A percentile compares a stretch with the other conserved stretches of the same genome.
Evolutionary conservation across 2,888 invertebrate species (phyloP).

Genomic region (Dilophus febrilis): DNA sequence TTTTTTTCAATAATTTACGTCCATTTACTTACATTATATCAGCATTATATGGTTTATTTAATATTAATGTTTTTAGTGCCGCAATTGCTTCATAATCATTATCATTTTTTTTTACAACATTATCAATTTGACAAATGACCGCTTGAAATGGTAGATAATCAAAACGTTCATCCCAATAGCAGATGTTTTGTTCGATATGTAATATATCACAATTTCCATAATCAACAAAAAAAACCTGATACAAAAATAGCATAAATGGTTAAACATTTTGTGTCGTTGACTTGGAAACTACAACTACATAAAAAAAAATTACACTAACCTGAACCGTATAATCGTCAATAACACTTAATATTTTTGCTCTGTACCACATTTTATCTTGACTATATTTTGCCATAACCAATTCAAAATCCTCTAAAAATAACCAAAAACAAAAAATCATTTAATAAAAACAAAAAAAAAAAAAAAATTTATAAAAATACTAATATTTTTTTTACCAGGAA

Average conservation of each 20-base stretch:
- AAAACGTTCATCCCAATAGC: slow-evolving; percentile 16
- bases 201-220: slow-evolving; percentile 23
- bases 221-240: slow-evolving; percentile 24
- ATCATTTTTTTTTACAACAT: background rate
- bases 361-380: slow-evolving; percentile 20
- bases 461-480: too few species aligned
- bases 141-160: slow-evolving; percentile 20
- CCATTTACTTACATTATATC: slow-evolving; percentile 1
- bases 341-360: slow-evolving; percentile 18
- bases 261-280: too few species aligned
- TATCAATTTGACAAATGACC: slow-evolving; percentile 15
- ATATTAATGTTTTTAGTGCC: background rate
- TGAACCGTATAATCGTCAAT: slow-evolving; percentile 5
- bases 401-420: slow-evolving; percentile 10
- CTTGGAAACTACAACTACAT: too few species aligned
- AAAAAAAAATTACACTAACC: background rate
- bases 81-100: background rate
- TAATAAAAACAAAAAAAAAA: too few species aligned
- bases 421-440: too few species aligned
- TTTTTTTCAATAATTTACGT: background rate
- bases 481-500: slow-evolving; percentile 1
- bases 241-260: too few species aligned
- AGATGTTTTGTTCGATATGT: slow-evolving; percentile 10
- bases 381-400: slow-evolving; percentile 21
- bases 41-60: background rate